Conservation (phyloP, 2,797 vertebrate species). For the Cynopterus sphinx region DNA sequence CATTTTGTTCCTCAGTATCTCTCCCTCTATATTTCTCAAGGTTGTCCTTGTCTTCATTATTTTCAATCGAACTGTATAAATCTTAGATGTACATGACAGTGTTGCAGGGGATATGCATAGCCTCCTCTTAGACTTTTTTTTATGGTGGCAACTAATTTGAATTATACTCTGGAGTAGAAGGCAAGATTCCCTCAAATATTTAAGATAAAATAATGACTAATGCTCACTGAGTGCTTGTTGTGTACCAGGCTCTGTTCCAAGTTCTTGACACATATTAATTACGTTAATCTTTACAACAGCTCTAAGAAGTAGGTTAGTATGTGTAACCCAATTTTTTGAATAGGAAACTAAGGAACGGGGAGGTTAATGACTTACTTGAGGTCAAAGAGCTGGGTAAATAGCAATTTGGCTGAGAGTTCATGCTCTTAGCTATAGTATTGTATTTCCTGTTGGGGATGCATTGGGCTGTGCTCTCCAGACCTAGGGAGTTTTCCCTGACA, state of each 20-base stretch:
- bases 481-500: background rate
- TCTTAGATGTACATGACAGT: background rate
- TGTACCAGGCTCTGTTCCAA: background rate
- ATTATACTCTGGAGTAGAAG: background rate
- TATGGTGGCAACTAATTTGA: constrained; percentile 12
- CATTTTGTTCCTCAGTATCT: background rate
- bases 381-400: background rate
- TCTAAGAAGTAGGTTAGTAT: background rate
- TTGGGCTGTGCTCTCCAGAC: background rate
- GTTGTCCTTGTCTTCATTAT: background rate
- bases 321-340: background rate
- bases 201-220: constrained; percentile 42
- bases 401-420: background rate
- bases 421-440: background rate
- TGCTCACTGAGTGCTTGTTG: background rate
- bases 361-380: background rate
- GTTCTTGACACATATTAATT: constrained; percentile 12
- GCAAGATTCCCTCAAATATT: constrained; percentile 1
- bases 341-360: background rate
- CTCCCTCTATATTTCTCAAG: background rate
- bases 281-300: background rate
- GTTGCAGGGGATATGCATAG: background rate
- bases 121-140: constrained; percentile 19
- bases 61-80: background rate
- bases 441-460: background rate